Conservation (phyloP, 1,140 invertebrate species). For the Aleiodes sp. region DNA sequence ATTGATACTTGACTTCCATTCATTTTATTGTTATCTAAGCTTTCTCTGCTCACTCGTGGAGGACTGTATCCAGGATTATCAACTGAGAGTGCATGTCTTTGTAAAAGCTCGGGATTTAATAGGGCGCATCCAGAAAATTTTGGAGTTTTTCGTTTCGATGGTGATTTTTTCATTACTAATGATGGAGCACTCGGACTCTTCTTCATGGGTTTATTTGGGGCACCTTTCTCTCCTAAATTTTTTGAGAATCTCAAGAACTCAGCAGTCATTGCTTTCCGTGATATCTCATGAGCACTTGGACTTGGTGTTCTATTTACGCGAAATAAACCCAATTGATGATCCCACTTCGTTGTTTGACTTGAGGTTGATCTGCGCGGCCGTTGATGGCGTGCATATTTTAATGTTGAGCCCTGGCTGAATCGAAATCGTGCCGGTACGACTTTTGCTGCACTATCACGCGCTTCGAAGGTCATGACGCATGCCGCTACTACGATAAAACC, state of each 20-base stretch:
- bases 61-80: constrained; percentile 69
- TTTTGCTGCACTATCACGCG: constrained; percentile 86
- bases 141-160: constrained; percentile 50
- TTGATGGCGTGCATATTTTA: constrained; percentile 57
- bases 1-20: constrained; percentile 75
- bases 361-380: constrained; percentile 64
- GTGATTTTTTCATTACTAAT: constrained; percentile 65
- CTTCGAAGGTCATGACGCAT: constrained; percentile 95
- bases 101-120: constrained; percentile 68
- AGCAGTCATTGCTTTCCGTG: constrained; percentile 71
- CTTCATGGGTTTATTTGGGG: constrained; percentile 60
- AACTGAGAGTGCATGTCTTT: constrained; percentile 76
- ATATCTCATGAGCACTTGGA: constrained; percentile 56
- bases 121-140: constrained; percentile 69
- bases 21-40: constrained; percentile 66
- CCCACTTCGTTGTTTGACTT: constrained; percentile 69
- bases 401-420: constrained; percentile 67
- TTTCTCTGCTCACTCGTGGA: constrained; percentile 57
- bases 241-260: constrained; percentile 78
- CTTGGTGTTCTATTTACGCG: constrained; percentile 64
- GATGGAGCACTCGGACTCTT: constrained; percentile 70
- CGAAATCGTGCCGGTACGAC: constrained; percentile 82
- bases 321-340: constrained; percentile 73
- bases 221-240: constrained; percentile 66
- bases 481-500: constrained; percentile 92